Conservation (phyloP, 2,797 vertebrate species). For the Propithecus deckenii region DNA sequence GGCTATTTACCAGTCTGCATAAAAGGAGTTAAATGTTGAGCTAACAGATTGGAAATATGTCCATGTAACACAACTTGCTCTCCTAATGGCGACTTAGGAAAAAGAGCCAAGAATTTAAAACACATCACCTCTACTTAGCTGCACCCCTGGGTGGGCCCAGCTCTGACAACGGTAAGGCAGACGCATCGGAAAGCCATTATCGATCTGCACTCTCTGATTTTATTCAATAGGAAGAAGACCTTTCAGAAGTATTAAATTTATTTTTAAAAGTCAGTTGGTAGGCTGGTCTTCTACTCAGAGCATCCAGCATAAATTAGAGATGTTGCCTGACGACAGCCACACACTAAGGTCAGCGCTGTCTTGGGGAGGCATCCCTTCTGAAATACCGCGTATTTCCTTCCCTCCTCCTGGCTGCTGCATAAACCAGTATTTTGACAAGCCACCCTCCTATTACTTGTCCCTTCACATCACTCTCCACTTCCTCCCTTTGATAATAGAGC, state of each 20-base stretch:
- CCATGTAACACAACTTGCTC: not conserved
- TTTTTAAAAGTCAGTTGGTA: conserved; percentile 35
- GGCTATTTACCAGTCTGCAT: conserved; percentile 18
- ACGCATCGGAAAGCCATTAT: not conserved
- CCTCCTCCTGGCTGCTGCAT: not conserved
- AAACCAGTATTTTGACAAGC: not conserved
- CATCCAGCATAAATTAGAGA: not conserved
- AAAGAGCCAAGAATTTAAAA: not conserved
- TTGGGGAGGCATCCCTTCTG: not conserved
- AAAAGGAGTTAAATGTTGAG: conserved; percentile 48
- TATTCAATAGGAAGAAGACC: not conserved
- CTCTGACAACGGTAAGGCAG: not conserved
- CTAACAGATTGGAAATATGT: conserved; percentile 40
- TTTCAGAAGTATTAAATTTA: not conserved
- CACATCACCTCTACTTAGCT: not conserved
- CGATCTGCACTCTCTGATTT: not conserved
- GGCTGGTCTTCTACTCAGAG: not conserved
- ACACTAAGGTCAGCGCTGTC: not conserved
- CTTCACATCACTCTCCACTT: not conserved
- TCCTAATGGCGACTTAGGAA: not conserved
- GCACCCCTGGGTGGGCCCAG: not conserved
- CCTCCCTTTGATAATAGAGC: not conserved
- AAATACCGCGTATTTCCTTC: not conserved
- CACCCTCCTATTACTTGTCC: not conserved
- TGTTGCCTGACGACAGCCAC: not conserved